These are phyloP conservation scores for Sebastes diaconus DNA, from an alignment of 2,797 vertebrate species.

Conservation along the genomic window DNA sequence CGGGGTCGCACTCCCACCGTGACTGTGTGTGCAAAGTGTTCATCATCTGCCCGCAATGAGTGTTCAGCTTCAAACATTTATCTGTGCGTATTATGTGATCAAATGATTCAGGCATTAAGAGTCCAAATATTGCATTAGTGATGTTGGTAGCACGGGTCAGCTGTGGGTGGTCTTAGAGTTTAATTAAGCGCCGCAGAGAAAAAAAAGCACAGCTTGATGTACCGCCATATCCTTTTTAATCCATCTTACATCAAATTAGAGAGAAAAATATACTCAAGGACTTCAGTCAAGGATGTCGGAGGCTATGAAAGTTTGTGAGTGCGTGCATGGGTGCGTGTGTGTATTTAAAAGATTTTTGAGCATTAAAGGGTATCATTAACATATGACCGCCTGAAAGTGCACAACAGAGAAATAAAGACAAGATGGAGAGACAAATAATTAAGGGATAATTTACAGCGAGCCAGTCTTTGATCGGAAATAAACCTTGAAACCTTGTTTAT, in stretches of 20 bases:
- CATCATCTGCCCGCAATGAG: neutral
- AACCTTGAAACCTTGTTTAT: neutral
- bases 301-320: neutral
- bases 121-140: neutral
- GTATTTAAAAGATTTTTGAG: slow-evolving; percentile 3
- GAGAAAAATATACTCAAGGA: slow-evolving; percentile 2
- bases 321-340: neutral
- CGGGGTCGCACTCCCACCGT: neutral
- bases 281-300: slow-evolving; percentile 4
- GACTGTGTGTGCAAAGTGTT: neutral
- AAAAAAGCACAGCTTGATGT: neutral
- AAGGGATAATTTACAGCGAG: neutral
- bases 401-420: neutral
- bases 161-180: slow-evolving; percentile 8
- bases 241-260: slow-evolving; percentile 10
- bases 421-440: neutral
- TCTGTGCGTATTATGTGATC: neutral
- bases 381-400: neutral
- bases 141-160: neutral
- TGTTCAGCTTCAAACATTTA: neutral
- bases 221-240: neutral
- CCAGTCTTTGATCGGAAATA: neutral
- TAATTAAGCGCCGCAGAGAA: slow-evolving; percentile 29
- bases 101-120: neutral
- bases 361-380: slow-evolving; percentile 24